These are phyloP conservation scores for Melangyna quadrimaculata DNA, from an alignment of 2,888 invertebrate species.

Conservation along the genomic window DNA sequence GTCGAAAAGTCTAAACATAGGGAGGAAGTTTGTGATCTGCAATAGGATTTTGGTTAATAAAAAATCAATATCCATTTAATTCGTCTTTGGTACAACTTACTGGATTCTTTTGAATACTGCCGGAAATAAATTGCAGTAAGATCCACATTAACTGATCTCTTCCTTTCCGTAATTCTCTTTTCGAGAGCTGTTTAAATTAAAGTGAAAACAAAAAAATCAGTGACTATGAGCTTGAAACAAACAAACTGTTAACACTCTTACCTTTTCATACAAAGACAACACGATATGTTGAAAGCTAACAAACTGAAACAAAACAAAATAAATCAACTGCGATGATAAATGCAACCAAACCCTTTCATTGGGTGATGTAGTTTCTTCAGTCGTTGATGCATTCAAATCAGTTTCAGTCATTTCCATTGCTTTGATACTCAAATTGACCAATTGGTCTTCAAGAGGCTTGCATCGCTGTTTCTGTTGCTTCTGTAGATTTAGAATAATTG, in stretches of 20 bases:
- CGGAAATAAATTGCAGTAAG: slow-evolving; percentile 97
- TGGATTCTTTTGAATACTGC: slow-evolving; percentile 96
- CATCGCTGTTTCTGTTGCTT: slow-evolving; percentile 95
- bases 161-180: slow-evolving; percentile 92
- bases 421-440: slow-evolving; percentile 93
- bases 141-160: slow-evolving; percentile 99
- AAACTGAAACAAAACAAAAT: slow-evolving; percentile 96
- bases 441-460: slow-evolving; percentile 93
- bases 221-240: background rate
- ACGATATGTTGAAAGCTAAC: slow-evolving; percentile 96
- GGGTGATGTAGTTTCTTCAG: slow-evolving; percentile 80
- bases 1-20: slow-evolving; percentile 95
- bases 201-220: background rate
- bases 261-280: slow-evolving; percentile 92
- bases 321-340: slow-evolving; percentile 95
- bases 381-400: slow-evolving; percentile 82
- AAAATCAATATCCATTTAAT: background rate
- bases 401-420: slow-evolving; percentile 96
- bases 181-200: slow-evolving; percentile 83
- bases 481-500: slow-evolving; percentile 95
- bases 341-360: slow-evolving; percentile 94
- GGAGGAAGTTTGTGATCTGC: slow-evolving; percentile 91
- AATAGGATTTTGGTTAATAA: slow-evolving; percentile 68
- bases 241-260: slow-evolving; percentile 75
- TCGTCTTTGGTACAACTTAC: slow-evolving; percentile 80